Evolutionary conservation across 92 coral and sea anemone genomes (phyloP).

Genomic region (Paramuricea clavata): DNA sequence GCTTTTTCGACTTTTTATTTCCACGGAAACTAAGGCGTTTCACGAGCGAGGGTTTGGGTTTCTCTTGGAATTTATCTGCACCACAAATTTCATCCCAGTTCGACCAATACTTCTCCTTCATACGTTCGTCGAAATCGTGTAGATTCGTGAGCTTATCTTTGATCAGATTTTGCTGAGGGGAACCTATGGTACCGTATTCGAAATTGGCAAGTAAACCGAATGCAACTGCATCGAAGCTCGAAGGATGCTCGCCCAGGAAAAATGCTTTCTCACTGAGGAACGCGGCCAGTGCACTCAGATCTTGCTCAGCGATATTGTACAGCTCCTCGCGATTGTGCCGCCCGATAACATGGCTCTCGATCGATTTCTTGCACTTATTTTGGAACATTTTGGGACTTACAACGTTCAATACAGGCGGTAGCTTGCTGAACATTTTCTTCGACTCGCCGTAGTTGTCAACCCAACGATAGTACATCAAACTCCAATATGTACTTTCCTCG

Average conservation of each 20-base stretch:
- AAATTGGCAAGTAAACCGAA: constrained; percentile 95
- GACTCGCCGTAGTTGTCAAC: constrained; percentile 98
- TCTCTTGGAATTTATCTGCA: constrained; percentile 89
- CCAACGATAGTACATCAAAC: constrained; percentile 97
- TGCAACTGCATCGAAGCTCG: constrained; percentile 92
- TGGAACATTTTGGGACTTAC: constrained; percentile 95
- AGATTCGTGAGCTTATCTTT: constrained; percentile 85
- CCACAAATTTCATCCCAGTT: constrained; percentile 91
- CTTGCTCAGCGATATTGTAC: constrained; percentile 92
- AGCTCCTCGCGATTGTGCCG: constrained; percentile 95
- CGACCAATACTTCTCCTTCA: constrained; percentile 93
- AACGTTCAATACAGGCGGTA: constrained; percentile 86
- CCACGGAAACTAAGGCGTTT: constrained; percentile 79
- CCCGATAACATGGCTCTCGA: constrained; percentile 98
- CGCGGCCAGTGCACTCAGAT: constrained; percentile 79
- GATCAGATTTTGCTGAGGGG: constrained; percentile 93
- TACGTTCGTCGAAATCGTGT: constrained; percentile 87
- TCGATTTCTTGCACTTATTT: constrained; percentile 93
- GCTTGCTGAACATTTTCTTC: constrained; percentile 93
- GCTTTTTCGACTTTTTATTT: constrained; percentile 78
- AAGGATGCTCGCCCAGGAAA: constrained; percentile 92
- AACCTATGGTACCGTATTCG: constrained; percentile 82
- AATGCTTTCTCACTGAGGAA: constrained; percentile 89
- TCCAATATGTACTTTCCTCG: constrained; percentile 98
- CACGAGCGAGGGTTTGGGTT: constrained; percentile 78